Percentiles rank a stretch among this genome's conserved stretches.
Conservation (phyloP, 2,797 vertebrate genomes). For the Acestrorhynchus altus region DNA sequence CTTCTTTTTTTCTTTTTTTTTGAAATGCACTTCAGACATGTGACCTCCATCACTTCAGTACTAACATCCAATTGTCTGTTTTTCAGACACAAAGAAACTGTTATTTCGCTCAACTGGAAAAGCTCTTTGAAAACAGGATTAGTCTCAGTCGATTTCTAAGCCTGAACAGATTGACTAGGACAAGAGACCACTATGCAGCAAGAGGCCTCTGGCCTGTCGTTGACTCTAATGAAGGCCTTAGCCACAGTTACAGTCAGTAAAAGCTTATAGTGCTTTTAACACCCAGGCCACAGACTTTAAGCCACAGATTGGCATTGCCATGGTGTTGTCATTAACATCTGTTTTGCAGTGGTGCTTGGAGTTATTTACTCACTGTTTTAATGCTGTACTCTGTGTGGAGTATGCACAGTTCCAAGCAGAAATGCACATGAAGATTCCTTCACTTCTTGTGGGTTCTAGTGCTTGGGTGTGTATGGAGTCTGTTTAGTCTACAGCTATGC, state of each 20-base stretch:
- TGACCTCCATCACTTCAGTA: constrained; percentile 9
- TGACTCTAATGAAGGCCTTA: constrained; percentile 45
- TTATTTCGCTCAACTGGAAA: constrained; percentile 34
- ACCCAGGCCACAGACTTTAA: constrained; percentile 31
- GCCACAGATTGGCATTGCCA: constrained; percentile 26
- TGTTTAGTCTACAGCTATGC: background rate
- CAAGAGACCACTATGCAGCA: constrained; percentile 61
- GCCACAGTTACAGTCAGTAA: constrained; percentile 20
- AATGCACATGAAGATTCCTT: background rate
- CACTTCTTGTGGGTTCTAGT: background rate
- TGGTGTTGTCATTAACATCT: constrained; percentile 25
- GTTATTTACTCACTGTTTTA: background rate
- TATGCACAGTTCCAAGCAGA: background rate
- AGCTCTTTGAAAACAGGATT: constrained; percentile 75
- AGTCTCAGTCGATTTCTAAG: constrained; percentile 75
- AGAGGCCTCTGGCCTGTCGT: constrained; percentile 61
- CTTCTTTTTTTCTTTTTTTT: too few relatives aligned
- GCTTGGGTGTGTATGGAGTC: background rate
- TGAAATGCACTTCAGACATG: background rate
- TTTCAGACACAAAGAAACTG: constrained; percentile 76
- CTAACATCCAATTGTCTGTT: constrained; percentile 61
- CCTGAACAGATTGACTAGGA: constrained; percentile 75
- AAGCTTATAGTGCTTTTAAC: constrained; percentile 33
- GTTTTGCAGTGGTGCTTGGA: background rate
- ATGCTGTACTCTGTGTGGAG: background rate